These are phyloP conservation scores for Pseudanteris insignis DNA, from an alignment of 2,888 invertebrate genomes.

Conservation along the genomic window DNA sequence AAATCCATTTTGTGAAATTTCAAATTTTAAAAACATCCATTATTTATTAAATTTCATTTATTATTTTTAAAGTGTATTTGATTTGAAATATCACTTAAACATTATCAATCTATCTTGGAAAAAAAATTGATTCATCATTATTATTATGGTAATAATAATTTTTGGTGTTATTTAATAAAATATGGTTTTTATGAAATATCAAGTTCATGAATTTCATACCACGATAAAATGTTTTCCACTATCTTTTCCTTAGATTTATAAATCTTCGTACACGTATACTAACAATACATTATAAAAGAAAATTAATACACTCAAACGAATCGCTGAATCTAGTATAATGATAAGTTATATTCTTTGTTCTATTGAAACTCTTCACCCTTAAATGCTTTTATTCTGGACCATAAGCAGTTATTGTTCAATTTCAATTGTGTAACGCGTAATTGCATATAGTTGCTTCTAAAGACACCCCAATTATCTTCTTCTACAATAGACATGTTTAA, in stretches of 20 bases:
- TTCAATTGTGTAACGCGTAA: background rate
- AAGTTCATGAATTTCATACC: background rate
- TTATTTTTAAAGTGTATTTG: too few species aligned
- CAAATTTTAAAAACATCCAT: too few species aligned
- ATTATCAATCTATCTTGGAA: background rate
- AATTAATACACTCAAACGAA: slow-evolving; percentile 10
- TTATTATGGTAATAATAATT: too few species aligned
- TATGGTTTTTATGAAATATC: background rate
- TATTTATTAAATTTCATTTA: too few species aligned
- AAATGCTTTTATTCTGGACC: slow-evolving; percentile 8
- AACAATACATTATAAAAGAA: slow-evolving; percentile 5
- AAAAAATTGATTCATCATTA: background rate
- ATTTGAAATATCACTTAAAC: too few species aligned
- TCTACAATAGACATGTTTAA: too few species aligned
- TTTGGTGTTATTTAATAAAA: too few species aligned
- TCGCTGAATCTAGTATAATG: slow-evolving; percentile 5
- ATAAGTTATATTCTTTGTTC: slow-evolving; percentile 15
- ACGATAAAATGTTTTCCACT: slow-evolving; percentile 10
- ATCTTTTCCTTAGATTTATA: background rate
- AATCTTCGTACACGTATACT: slow-evolving; percentile 5
- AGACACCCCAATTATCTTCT: background rate
- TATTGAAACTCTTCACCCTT: slow-evolving; percentile 5
- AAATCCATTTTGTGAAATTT: too few species aligned
- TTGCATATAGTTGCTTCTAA: background rate
- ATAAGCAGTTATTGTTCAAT: slow-evolving; percentile 9